These are phyloP conservation scores for Hylia prasina DNA, from an alignment of 2,113 vertebrate species.

Conservation along the genomic window DNA sequence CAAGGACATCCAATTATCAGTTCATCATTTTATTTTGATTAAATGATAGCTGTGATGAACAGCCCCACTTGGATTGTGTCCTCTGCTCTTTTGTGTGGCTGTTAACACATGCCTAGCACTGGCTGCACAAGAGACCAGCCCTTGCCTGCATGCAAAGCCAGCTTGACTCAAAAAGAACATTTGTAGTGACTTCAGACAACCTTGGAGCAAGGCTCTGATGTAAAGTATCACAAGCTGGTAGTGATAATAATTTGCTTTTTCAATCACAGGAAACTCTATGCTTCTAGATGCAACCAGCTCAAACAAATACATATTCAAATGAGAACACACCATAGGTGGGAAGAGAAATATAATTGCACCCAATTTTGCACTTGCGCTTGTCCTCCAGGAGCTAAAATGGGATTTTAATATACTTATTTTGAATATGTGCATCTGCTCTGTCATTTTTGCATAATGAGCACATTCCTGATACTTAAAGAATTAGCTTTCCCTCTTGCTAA, in stretches of 20 bases:
- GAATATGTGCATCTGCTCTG: slow-evolving; percentile 42
- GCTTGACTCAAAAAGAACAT: not conserved
- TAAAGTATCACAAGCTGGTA: not conserved
- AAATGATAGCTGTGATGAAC: not conserved
- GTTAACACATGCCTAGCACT: not conserved
- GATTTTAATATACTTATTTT: slow-evolving; percentile 51
- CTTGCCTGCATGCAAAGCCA: not conserved
- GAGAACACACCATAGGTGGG: not conserved
- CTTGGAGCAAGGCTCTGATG: not conserved
- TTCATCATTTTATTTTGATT: not conserved
- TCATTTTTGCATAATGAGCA: slow-evolving; percentile 42
- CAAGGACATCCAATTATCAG: not conserved
- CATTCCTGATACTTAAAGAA: slow-evolving; percentile 50
- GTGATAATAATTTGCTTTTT: not conserved
- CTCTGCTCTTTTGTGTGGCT: not conserved
- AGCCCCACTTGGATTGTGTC: not conserved
- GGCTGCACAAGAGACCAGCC: not conserved
- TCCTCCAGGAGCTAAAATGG: slow-evolving; percentile 35
- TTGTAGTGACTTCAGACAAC: not conserved
- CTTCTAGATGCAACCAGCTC: not conserved
- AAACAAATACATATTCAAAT: slow-evolving; percentile 19
- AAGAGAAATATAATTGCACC: slow-evolving; percentile 42
- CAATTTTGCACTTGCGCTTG: slow-evolving; percentile 30
- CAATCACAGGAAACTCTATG: not conserved
- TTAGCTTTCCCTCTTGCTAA: slow-evolving; percentile 13